Evolutionary conservation across 2,888 invertebrate genomes (phyloP).

Genomic region (Parascotia fuliginaria): DNA sequence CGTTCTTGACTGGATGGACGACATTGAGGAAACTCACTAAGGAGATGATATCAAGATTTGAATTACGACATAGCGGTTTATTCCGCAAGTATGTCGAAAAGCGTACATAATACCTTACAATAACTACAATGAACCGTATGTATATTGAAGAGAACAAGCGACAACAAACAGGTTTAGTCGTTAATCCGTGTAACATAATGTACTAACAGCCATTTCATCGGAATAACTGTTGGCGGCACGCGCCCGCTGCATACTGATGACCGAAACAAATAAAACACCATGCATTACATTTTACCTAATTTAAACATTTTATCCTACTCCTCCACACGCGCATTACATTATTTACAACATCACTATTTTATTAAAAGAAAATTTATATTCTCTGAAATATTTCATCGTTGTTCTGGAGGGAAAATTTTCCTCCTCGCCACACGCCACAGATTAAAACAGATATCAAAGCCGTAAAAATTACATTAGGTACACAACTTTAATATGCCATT

Average conservation of each 20-base stretch:
- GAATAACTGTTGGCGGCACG: conserved; percentile 67
- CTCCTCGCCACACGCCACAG: background rate
- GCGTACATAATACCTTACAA: background rate
- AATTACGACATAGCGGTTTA: too few species aligned
- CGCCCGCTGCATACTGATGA: conserved; percentile 67
- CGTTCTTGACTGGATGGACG: too few species aligned
- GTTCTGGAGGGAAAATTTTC: too few species aligned
- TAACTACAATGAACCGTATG: background rate
- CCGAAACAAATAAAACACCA: conserved; percentile 49
- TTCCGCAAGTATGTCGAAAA: background rate
- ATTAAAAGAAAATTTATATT: too few species aligned
- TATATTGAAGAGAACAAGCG: background rate
- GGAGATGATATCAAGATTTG: too few species aligned
- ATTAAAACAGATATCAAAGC: background rate
- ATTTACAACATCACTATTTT: background rate
- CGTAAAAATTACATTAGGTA: too few species aligned
- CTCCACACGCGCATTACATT: conserved; percentile 48
- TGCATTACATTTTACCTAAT: conserved; percentile 62
- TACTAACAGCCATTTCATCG: conserved; percentile 67
- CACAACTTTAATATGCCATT: too few species aligned
- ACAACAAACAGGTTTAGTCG: conserved; percentile 51
- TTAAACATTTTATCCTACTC: conserved; percentile 47
- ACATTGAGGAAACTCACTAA: too few species aligned
- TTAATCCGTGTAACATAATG: conserved; percentile 43
- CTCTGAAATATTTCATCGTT: too few species aligned